phyloP scores from a whole-genome alignment of 2,797 vertebrate species.

The Cheirogaleus major region DNA sequence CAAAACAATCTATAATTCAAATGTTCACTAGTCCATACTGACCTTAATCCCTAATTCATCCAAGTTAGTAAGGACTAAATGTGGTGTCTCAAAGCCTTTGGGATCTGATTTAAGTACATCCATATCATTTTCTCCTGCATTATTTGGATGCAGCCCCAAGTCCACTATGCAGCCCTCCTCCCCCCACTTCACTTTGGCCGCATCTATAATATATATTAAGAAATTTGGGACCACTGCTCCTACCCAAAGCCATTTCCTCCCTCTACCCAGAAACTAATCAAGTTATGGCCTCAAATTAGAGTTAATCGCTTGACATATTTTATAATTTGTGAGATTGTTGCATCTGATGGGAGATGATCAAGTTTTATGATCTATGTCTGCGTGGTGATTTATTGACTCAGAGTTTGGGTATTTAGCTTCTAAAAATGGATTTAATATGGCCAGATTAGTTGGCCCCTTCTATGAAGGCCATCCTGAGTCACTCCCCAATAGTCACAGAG shows the following conservation, averaged over 20 bases:
- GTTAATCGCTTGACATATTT: constrained; percentile 62
- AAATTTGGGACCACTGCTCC: constrained; percentile 37
- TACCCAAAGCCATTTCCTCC: constrained; percentile 54
- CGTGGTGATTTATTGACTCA: constrained; percentile 58
- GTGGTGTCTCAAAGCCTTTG: background rate
- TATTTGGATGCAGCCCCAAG: background rate
- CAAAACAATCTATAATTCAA: constrained; percentile 19
- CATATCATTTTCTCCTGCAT: background rate
- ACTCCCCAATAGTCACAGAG: constrained; percentile 50
- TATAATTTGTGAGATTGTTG: constrained; percentile 70
- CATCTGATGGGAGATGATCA: constrained; percentile 53
- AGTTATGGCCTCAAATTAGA: constrained; percentile 62
- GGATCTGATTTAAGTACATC: background rate
- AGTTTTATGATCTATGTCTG: constrained; percentile 65
- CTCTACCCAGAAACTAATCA: constrained; percentile 54
- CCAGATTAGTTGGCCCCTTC: constrained; percentile 68
- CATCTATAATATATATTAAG: background rate
- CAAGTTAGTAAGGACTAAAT: background rate
- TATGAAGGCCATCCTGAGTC: constrained; percentile 59
- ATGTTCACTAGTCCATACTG: background rate
- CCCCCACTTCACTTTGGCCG: background rate
- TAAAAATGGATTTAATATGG: constrained; percentile 77
- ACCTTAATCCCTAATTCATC: background rate
- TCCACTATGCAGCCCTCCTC: background rate
- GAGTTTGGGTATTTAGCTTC: constrained; percentile 63